Evolutionary conservation across 1,140 invertebrate species (phyloP).

Genomic region (Atta colombica): DNA sequence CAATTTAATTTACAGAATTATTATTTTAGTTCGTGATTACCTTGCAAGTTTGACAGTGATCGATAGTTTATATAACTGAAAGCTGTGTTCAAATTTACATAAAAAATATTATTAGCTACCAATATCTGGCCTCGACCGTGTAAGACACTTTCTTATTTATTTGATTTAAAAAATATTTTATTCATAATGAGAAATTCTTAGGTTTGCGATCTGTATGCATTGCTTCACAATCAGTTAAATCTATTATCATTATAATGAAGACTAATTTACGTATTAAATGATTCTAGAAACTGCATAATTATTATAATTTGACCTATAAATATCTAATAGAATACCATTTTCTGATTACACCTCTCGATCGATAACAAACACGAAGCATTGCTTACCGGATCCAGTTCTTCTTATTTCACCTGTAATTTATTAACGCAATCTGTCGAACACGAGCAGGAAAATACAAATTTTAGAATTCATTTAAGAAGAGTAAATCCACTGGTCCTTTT

Average conservation of each 20-base stretch:
- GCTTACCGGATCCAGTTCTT: background rate
- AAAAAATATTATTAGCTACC: too few relatives aligned
- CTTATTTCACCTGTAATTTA: background rate
- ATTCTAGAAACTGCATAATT: background rate
- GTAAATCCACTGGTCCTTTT: background rate
- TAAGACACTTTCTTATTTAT: too few relatives aligned
- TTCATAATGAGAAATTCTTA: background rate
- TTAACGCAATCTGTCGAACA: background rate
- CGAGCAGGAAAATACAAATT: background rate
- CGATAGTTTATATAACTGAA: too few relatives aligned
- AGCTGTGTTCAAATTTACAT: too few relatives aligned
- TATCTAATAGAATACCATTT: background rate
- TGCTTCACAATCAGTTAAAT: background rate
- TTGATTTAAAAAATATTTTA: background rate
- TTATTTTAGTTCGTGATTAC: too few relatives aligned
- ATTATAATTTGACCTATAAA: background rate
- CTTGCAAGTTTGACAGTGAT: too few relatives aligned
- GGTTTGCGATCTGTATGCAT: background rate
- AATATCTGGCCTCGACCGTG: too few relatives aligned
- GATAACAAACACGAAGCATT: background rate
- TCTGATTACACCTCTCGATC: background rate
- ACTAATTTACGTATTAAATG: background rate
- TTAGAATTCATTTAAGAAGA: background rate
- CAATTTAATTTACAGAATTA: too few relatives aligned
- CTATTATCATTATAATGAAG: background rate